These are phyloP conservation scores for Epinotia brunnichana DNA, from an alignment of 2,888 invertebrate species.

Conservation along the genomic window DNA sequence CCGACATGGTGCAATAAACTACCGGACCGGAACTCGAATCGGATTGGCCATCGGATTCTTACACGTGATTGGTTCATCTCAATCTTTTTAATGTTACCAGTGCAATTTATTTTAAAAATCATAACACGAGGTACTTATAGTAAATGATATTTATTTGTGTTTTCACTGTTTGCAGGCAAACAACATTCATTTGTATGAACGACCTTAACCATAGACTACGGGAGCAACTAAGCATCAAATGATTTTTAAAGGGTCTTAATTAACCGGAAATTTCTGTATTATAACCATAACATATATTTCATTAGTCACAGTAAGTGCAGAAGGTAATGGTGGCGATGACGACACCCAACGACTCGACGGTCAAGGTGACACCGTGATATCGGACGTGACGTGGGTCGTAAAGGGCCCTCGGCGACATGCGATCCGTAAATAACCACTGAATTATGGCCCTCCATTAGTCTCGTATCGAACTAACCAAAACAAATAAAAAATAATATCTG, in stretches of 20 bases:
- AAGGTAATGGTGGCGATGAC: conserved; percentile 3
- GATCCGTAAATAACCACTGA: conserved; percentile 42
- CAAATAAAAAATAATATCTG: conserved; percentile 40
- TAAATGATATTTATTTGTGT: too few relatives aligned
- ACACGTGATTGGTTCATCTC: too few relatives aligned
- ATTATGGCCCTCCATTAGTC: conserved; percentile 41
- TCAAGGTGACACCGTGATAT: background rate
- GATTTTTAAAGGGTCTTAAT: conserved; percentile 8
- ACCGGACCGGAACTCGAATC: too few relatives aligned
- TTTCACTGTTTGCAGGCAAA: too few relatives aligned
- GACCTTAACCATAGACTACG: too few relatives aligned
- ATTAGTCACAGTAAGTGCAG: conserved; percentile 6
- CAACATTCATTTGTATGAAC: too few relatives aligned
- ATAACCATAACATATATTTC: conserved; percentile 3
- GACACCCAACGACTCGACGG: background rate
- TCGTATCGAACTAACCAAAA: conserved; percentile 42
- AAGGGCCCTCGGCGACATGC: conserved; percentile 34
- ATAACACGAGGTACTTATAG: too few relatives aligned
- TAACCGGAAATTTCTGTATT: conserved; percentile 4
- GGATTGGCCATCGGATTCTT: too few relatives aligned
- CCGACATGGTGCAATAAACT: too few relatives aligned
- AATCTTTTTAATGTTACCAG: too few relatives aligned
- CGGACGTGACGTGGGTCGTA: conserved; percentile 7
- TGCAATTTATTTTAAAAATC: too few relatives aligned
- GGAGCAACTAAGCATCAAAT: background rate